These are phyloP conservation scores for Arbacia lixula DNA, from an alignment of 53 echinoderm and acorn worm species.

Conservation along the genomic window DNA sequence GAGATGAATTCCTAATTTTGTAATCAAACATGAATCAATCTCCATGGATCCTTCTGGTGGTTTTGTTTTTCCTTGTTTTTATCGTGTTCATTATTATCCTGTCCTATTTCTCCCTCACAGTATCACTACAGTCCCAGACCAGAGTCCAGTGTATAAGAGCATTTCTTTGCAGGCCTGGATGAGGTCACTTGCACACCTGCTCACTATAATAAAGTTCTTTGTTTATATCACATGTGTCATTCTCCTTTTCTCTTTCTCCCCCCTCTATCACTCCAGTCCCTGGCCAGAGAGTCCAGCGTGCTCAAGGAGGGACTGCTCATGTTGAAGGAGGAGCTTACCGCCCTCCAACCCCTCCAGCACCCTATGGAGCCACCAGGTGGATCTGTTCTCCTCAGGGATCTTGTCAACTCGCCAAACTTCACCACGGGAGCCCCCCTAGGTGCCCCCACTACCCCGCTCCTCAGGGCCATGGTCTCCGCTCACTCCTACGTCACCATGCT, in stretches of 20 bases:
- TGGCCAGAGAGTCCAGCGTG: slow-evolving; percentile 89
- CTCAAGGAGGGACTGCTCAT: slow-evolving; percentile 90
- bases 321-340: slow-evolving; percentile 79
- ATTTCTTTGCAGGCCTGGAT: no score
- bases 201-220: no score
- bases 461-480: slow-evolving; percentile 92
- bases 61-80: no score
- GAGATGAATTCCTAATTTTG: no score
- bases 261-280: slow-evolving; percentile 65
- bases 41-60: no score
- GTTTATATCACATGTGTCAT: no score
- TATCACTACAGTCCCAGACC: no score
- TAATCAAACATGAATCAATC: no score
- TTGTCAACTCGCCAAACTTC: slow-evolving; percentile 90
- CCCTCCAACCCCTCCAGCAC: slow-evolving; percentile 87
- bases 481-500: slow-evolving; percentile 98
- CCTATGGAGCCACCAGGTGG: slow-evolving; percentile 88
- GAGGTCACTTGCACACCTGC: no score
- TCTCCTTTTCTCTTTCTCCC: neutral
- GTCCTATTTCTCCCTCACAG: no score
- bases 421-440: slow-evolving; percentile 78
- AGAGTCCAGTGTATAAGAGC: no score
- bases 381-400: slow-evolving; percentile 88
- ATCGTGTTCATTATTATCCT: no score
- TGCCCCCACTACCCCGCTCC: slow-evolving; percentile 88